Evolutionary conservation across 2,797 vertebrate species (phyloP).

Genomic region (Tarsius wallacei): DNA sequence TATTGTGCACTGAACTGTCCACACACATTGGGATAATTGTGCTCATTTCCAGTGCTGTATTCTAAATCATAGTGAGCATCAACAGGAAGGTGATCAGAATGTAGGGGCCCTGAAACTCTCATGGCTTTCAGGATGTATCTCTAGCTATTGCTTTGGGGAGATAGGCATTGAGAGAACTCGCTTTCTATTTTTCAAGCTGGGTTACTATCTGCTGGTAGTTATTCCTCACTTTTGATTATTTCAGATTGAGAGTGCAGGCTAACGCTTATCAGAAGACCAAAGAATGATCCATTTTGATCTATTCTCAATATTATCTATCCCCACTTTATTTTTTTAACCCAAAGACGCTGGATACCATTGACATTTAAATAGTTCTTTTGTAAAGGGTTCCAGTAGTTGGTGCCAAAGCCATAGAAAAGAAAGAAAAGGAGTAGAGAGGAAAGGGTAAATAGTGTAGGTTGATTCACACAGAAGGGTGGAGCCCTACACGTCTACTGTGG

Average conservation of each 20-base stretch:
- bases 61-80: slow-evolving; percentile 28
- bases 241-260: background rate
- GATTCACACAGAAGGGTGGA: background rate
- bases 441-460: background rate
- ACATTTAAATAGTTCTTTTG: background rate
- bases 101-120: background rate
- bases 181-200: background rate
- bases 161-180: background rate
- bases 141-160: background rate
- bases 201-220: background rate
- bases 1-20: slow-evolving; percentile 68
- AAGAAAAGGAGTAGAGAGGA: background rate
- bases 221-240: slow-evolving; percentile 17
- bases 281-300: background rate
- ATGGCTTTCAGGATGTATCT: background rate
- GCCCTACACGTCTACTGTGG: accelerated
- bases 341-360: background rate
- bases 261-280: background rate
- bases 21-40: slow-evolving; percentile 17
- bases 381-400: background rate
- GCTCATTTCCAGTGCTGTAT: background rate
- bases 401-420: background rate
- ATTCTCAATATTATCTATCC: background rate
- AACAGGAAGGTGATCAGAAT: background rate
- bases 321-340: background rate